Evolutionary conservation across 2,113 vertebrate species (phyloP).

Genomic region (Holacanthus passer): DNA sequence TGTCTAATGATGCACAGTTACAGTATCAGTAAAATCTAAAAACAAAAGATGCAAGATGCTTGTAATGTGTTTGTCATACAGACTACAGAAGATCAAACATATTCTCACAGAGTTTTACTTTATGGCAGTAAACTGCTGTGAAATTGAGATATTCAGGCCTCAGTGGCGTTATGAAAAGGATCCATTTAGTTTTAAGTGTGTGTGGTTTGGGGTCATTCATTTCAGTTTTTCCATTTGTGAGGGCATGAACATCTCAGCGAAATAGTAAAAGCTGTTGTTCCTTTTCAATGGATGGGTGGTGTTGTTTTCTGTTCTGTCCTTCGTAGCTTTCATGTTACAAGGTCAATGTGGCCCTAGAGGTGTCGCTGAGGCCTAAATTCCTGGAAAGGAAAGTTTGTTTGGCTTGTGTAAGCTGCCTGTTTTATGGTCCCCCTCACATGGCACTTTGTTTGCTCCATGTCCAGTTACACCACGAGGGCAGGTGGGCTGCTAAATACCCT

Average conservation of each 20-base stretch:
- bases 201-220: not conserved
- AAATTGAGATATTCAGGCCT: not conserved
- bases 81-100: not conserved
- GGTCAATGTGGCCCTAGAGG: conserved; percentile 24
- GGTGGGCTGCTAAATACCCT: conserved; percentile 45
- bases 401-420: conserved; percentile 25
- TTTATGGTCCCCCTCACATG: conserved; percentile 45
- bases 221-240: not conserved
- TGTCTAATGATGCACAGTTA: not conserved
- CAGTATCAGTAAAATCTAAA: not conserved
- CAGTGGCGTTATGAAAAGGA: not conserved
- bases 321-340: conserved; percentile 6
- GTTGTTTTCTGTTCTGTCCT: not conserved
- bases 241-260: not conserved
- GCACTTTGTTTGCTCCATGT: conserved; percentile 14
- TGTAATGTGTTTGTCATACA: not conserved
- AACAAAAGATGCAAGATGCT: not conserved
- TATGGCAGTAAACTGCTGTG: not conserved
- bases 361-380: conserved; percentile 18
- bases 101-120: not conserved
- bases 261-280: not conserved
- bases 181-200: not conserved
- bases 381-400: conserved; percentile 29
- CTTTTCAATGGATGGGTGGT: not conserved
- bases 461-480: conserved; percentile 35